phyloP scores from a whole-genome alignment of 2,113 vertebrate genomes.

The Osmerus mordax region DNA sequence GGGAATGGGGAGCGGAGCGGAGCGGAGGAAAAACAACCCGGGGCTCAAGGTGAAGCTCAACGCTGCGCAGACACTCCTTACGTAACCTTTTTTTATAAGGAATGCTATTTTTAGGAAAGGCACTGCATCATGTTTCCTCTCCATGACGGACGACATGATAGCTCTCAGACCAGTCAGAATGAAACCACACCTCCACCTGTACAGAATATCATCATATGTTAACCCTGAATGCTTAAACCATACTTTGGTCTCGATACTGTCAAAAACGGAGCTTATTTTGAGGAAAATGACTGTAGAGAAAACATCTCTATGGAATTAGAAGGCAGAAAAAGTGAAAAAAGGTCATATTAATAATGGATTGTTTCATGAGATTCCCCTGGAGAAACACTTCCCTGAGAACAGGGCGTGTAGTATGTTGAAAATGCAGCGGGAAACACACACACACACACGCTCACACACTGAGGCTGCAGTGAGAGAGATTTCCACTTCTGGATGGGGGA shows the following conservation, averaged over 20 bases:
- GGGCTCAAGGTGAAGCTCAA: conserved; percentile 67
- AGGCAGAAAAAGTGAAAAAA: background rate
- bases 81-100: conserved; percentile 29
- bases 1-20: background rate
- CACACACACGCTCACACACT: background rate
- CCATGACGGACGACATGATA: background rate
- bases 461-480: conserved; percentile 42
- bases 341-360: background rate
- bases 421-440: background rate
- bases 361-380: background rate
- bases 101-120: conserved; percentile 41
- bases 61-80: conserved; percentile 43
- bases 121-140: conserved; percentile 31
- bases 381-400: too few relatives aligned
- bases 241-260: background rate
- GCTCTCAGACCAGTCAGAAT: background rate
- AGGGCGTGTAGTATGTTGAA: too few relatives aligned
- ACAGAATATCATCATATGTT: background rate
- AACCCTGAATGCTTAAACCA: too few relatives aligned
- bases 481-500: conserved; percentile 42
- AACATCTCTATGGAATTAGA: background rate
- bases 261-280: background rate
- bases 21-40: conserved; percentile 27
- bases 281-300: background rate
- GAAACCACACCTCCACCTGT: background rate